These are phyloP conservation scores for Apamea anceps DNA, from an alignment of 2,888 invertebrate species.

Conservation along the genomic window DNA sequence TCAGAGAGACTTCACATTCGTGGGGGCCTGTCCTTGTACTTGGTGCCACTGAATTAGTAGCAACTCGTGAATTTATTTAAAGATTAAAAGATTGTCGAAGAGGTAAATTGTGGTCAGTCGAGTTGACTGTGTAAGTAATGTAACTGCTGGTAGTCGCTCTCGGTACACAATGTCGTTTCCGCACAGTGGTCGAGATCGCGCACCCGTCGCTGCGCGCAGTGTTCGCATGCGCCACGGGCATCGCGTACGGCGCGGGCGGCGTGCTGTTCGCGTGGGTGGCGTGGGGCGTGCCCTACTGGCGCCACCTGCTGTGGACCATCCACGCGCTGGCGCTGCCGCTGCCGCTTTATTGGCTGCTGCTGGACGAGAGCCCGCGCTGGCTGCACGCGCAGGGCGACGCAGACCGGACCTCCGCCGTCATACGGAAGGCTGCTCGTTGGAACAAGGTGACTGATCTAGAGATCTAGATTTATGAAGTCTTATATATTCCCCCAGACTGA, in stretches of 20 bases:
- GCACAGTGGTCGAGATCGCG: constrained; percentile 83
- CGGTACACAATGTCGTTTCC: not conserved
- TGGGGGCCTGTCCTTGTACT: not conserved
- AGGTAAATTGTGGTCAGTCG: not conserved
- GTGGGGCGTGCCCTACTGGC: constrained; percentile 92
- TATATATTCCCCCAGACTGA: not conserved
- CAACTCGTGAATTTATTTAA: constrained; percentile 4
- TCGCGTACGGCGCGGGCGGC: constrained; percentile 89
- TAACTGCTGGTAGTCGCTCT: not conserved
- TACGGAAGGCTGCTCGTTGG: constrained; percentile 91
- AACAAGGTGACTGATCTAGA: constrained; percentile 90
- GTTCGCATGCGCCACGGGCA: constrained; percentile 85
- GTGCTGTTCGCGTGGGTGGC: constrained; percentile 85
- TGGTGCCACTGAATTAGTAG: not conserved
- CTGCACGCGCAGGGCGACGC: constrained; percentile 91
- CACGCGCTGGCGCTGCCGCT: constrained; percentile 93
- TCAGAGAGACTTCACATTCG: not conserved
- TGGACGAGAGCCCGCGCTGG: constrained; percentile 95
- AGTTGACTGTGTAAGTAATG: not conserved
- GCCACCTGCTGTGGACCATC: constrained; percentile 91
- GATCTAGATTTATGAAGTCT: too few relatives aligned
- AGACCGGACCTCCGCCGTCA: constrained; percentile 89
- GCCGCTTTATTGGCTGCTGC: constrained; percentile 92
- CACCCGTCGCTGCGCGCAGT: constrained; percentile 82
- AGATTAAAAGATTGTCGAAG: not conserved